phyloP scores from a whole-genome alignment of 2,113 vertebrate species.

The Crotalus helleri region DNA sequence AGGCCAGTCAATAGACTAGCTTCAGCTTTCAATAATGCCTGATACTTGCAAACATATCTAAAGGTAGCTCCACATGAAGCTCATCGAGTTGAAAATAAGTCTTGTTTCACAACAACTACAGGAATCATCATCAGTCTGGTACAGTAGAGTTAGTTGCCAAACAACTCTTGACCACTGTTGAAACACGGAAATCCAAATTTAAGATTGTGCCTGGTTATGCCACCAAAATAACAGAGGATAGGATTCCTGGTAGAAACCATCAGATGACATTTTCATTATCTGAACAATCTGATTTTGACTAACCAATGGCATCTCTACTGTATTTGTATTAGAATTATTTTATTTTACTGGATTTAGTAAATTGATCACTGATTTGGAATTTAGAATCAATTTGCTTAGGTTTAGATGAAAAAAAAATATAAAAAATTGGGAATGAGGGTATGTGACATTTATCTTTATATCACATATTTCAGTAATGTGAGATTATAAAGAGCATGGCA shows the following conservation, averaged over 20 bases:
- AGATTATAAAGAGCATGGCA: not conserved
- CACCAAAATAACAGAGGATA: not conserved
- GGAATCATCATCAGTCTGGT: not conserved
- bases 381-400: not conserved
- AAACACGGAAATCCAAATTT: not conserved
- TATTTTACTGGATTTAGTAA: not conserved
- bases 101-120: not conserved
- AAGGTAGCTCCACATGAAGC: not conserved
- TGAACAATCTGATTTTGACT: not conserved
- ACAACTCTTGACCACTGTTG: not conserved
- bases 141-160: not conserved
- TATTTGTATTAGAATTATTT: not conserved
- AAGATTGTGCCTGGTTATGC: not conserved
- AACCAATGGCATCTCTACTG: not conserved
- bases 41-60: not conserved
- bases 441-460: not conserved
- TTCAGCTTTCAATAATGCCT: not conserved
- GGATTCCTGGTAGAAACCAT: not conserved
- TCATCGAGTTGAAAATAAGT: not conserved
- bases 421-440: not conserved
- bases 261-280: not conserved
- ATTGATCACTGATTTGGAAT: not conserved
- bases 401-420: not conserved
- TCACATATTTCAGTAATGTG: not conserved
- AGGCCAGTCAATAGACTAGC: not conserved